A percentile compares a stretch with the other conserved stretches of the same genome.
phyloP scores from a whole-genome alignment of 2,888 invertebrate species.

The Villa cingulata region DNA sequence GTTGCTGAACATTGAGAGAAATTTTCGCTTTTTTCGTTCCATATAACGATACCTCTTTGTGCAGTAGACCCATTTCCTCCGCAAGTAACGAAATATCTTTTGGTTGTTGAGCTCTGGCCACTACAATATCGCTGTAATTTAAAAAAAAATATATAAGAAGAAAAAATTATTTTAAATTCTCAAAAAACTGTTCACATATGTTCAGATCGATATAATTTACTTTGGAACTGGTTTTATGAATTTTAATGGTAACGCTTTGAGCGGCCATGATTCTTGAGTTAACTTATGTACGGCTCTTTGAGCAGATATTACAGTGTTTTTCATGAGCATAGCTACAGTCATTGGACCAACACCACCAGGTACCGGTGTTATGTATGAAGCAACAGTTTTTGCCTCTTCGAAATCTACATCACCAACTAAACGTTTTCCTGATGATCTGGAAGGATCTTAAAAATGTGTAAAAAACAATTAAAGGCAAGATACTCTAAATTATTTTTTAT shows the following conservation, averaged over 20 bases:
- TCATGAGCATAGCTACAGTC: conserved; percentile 90
- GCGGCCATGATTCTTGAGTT: conserved; percentile 49
- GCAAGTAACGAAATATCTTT: conserved; percentile 69
- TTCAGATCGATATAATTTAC: conserved; percentile 37
- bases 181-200: not conserved
- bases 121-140: conserved; percentile 65
- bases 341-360: conserved; percentile 89
- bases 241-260: conserved; percentile 51
- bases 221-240: conserved; percentile 68
- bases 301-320: conserved; percentile 80
- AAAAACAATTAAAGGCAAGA: too few relatives aligned
- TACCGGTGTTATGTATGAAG: conserved; percentile 77
- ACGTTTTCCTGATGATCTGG: conserved; percentile 64
- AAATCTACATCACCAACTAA: conserved; percentile 94
- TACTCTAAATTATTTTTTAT: too few relatives aligned
- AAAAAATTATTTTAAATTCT: conserved; percentile 12
- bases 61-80: conserved; percentile 67
- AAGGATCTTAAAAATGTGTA: conserved; percentile 50
- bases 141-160: not conserved
- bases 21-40: conserved; percentile 94
- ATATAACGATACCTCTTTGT: conserved; percentile 74
- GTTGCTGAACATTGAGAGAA: conserved; percentile 60
- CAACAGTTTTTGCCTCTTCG: conserved; percentile 60
- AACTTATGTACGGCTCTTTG: conserved; percentile 45
- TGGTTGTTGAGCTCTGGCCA: conserved; percentile 77